phyloP scores from a whole-genome alignment of 2,797 vertebrate species.

The Lophotriccus pileatus region DNA sequence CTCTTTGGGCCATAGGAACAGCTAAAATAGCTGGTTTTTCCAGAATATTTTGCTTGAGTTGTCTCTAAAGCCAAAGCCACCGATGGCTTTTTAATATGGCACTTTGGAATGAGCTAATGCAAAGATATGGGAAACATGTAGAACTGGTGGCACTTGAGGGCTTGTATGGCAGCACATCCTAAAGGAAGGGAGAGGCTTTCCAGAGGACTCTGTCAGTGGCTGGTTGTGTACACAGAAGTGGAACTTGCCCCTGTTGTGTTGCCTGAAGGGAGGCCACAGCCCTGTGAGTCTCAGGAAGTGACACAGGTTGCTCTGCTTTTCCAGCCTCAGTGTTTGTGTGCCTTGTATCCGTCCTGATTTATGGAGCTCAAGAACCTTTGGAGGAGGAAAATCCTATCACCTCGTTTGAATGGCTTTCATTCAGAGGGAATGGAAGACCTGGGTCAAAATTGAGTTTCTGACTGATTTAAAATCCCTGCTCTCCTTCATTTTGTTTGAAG shows the following conservation, averaged over 20 bases:
- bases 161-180: background rate
- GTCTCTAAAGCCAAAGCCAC: background rate
- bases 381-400: background rate
- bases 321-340: background rate
- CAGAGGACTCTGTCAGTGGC: rapidly evolving
- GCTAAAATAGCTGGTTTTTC: background rate
- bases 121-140: background rate
- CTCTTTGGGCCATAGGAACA: background rate
- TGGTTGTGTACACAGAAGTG: background rate
- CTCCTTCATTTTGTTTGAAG: background rate
- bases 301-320: background rate
- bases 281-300: background rate
- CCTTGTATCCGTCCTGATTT: background rate
- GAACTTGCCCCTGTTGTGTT: background rate
- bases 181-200: background rate
- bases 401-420: background rate
- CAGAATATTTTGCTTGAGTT: background rate
- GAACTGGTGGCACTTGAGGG: background rate
- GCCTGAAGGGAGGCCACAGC: background rate
- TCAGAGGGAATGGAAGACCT: background rate
- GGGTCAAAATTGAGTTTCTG: background rate
- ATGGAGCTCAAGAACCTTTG: background rate
- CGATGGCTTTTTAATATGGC: background rate
- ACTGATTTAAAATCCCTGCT: background rate
- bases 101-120: background rate